These are phyloP conservation scores for Darevskia mixta DNA, from an alignment of 2,797 vertebrate genomes.

Conservation along the genomic window DNA sequence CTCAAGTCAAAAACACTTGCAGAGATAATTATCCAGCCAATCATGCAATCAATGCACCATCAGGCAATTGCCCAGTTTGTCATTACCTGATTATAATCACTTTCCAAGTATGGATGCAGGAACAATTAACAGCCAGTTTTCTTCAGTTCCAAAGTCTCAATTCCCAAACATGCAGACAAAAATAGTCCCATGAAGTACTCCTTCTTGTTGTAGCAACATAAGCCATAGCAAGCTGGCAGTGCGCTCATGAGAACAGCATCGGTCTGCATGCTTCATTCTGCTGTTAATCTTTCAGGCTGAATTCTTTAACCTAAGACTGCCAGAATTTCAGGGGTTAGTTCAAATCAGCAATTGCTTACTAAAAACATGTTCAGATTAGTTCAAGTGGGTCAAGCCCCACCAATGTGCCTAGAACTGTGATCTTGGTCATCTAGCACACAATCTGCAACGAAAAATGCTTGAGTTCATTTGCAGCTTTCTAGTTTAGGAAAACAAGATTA, in stretches of 20 bases:
- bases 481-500: too few relatives aligned
- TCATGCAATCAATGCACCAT: neutral
- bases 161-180: neutral
- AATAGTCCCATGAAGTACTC: neutral
- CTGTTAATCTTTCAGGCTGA: neutral
- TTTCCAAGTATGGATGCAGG: neutral
- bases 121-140: neutral
- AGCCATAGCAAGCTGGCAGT: neutral
- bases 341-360: neutral
- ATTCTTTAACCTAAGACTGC: neutral
- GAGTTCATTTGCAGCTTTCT: too few relatives aligned
- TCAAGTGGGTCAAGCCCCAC: neutral
- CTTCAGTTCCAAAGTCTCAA: neutral
- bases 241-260: neutral
- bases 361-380: neutral
- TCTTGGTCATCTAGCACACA: neutral
- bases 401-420: neutral
- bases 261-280: neutral
- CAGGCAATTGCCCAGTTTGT: neutral
- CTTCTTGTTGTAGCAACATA: neutral
- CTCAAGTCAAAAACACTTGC: neutral
- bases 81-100: slow-evolving; percentile 1
- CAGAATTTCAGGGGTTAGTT: neutral
- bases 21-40: neutral
- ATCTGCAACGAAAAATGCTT: too few relatives aligned